A percentile compares a stretch with the other conserved stretches of the same genome.
Evolutionary conservation across 2,113 vertebrate species (phyloP).

Genomic region (Scomber colias): DNA sequence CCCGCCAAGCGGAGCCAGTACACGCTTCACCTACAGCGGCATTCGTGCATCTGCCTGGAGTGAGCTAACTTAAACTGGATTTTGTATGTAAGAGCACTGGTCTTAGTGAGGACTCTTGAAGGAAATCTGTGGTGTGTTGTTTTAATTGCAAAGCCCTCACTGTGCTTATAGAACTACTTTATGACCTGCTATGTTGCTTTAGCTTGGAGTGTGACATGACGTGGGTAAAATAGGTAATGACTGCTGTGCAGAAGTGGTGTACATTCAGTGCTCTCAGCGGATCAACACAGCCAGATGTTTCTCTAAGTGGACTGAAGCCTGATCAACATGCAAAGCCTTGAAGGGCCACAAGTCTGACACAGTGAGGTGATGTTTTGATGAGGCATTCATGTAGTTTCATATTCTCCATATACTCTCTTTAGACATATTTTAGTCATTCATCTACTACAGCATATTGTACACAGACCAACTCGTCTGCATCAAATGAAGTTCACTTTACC

Average conservation of each 20-base stretch:
- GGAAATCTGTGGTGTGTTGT: conserved; percentile 2
- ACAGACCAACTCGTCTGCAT: neutral
- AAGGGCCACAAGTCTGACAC: neutral
- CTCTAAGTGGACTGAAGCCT: neutral
- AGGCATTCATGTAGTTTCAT: neutral
- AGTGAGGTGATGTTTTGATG: neutral
- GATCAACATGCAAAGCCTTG: conserved; percentile 1
- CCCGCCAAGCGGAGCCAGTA: conserved; percentile 80
- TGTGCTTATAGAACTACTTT: conserved; percentile 13
- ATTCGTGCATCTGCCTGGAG: conserved; percentile 58
- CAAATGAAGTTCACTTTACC: no score
- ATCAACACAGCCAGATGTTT: conserved; percentile 24
- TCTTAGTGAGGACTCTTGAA: neutral
- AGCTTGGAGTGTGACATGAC: conserved; percentile 20
- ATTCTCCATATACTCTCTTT: neutral
- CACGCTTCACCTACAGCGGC: conserved; percentile 86
- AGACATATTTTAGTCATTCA: no score
- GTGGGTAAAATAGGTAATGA: neutral
- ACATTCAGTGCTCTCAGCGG: conserved; percentile 16
- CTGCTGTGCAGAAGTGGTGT: neutral
- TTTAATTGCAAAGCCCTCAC: conserved; percentile 15
- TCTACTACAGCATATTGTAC: no score
- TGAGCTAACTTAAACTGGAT: conserved; percentile 52
- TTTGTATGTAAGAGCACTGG: neutral
- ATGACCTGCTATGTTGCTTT: conserved; percentile 38